Conservation (phyloP, 2,113 vertebrate species). For the Leucosticte australis region DNA sequence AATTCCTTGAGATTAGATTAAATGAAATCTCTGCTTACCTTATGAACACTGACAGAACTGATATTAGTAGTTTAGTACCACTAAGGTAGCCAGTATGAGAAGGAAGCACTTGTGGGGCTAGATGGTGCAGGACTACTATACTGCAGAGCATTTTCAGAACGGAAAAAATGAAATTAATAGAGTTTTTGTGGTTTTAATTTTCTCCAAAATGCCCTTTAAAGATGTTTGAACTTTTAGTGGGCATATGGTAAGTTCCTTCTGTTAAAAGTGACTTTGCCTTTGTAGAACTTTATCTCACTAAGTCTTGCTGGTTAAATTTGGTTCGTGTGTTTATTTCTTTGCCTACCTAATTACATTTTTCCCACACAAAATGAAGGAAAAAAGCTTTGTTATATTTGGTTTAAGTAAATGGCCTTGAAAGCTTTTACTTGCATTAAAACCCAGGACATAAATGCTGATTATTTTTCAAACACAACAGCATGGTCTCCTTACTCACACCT, state of each 20-base stretch:
- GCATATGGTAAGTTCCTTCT: conserved; percentile 5
- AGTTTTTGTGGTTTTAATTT: neutral
- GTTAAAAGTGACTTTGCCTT: conserved; percentile 34
- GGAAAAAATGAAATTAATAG: neutral
- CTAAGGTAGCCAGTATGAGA: neutral
- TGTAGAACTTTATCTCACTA: conserved; percentile 8
- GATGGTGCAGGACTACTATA: neutral
- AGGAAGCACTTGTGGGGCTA: neutral
- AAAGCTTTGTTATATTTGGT: conserved; percentile 41
- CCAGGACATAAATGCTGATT: neutral
- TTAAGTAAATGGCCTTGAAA: conserved; percentile 52
- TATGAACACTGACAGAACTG: neutral
- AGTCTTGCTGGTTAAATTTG: conserved; percentile 15
- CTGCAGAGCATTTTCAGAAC: neutral
- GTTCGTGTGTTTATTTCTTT: conserved; percentile 30
- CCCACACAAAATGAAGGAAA: conserved; percentile 47
- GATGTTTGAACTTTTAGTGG: neutral
- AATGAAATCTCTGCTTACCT: neutral
- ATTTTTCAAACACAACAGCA: conserved; percentile 17
- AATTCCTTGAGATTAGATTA: neutral
- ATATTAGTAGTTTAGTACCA: neutral
- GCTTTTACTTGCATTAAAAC: conserved; percentile 34
- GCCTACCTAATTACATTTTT: conserved; percentile 54
- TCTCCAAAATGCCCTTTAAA: neutral
- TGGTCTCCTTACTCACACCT: conserved; percentile 19